These are phyloP conservation scores for Pegoplata infirma DNA, from an alignment of 2,888 invertebrate genomes.

Conservation along the genomic window DNA sequence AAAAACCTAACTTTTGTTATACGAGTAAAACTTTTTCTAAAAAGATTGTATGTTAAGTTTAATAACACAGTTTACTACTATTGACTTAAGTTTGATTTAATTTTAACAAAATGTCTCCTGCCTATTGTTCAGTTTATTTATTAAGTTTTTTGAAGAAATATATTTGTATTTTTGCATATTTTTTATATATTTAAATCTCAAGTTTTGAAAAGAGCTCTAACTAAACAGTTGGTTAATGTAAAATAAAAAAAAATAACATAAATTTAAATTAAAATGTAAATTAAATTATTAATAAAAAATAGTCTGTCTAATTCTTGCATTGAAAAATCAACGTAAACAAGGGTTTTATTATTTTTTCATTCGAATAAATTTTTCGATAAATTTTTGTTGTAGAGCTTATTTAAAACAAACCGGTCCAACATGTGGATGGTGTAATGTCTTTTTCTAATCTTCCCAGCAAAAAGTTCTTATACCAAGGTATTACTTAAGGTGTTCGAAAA, in stretches of 20 bases:
- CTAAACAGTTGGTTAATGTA: constrained; percentile 34
- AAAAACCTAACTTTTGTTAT: constrained; percentile 39
- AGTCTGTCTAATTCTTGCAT: not conserved
- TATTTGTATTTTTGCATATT: not conserved
- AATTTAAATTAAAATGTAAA: constrained; percentile 8
- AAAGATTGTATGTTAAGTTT: constrained; percentile 13
- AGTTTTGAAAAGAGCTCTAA: constrained; percentile 26
- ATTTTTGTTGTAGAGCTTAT: no score
- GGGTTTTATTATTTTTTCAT: no score
- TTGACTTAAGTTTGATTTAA: constrained; percentile 12
- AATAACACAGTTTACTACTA: not conserved
- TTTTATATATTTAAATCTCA: constrained; percentile 12
- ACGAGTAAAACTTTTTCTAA: constrained; percentile 27
- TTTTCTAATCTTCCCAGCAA: no score
- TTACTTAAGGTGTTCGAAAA: no score
- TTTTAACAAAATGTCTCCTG: constrained; percentile 29
- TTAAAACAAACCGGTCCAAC: no score
- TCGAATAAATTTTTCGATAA: no score
- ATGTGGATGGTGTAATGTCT: no score
- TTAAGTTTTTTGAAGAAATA: constrained; percentile 18
- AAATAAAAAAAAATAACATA: not conserved
- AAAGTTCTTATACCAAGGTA: no score
- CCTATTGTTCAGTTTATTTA: constrained; percentile 19
- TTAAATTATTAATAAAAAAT: constrained; percentile 19
- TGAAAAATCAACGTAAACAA: no score